Conservation (phyloP, 2,113 vertebrate genomes). For the Colius striatus region DNA sequence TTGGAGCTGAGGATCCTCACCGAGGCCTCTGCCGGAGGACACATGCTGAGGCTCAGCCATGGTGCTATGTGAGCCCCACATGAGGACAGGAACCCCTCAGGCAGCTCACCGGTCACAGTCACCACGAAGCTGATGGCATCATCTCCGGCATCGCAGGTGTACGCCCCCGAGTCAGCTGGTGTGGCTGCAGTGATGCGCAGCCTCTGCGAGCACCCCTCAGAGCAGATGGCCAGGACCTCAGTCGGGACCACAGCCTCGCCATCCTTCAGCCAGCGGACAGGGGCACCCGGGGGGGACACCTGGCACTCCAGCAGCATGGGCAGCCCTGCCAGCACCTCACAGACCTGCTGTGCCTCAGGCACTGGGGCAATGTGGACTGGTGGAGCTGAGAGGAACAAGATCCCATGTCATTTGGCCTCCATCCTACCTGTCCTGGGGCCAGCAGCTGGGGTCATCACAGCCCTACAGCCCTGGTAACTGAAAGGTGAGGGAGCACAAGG, state of each 20-base stretch:
- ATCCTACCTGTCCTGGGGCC: neutral
- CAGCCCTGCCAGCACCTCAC: conserved; percentile 23
- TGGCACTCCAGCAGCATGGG: conserved; percentile 69
- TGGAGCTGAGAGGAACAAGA: neutral
- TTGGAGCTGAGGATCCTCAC: conserved; percentile 85
- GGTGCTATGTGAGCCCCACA: neutral
- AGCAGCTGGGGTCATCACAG: accelerated
- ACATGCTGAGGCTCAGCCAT: neutral
- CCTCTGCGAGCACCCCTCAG: conserved; percentile 78
- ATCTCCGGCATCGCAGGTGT: conserved; percentile 74
- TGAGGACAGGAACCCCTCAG: neutral
- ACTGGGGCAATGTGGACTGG: neutral
- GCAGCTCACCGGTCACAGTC: conserved; percentile 75
- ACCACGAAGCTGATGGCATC: conserved; percentile 74
- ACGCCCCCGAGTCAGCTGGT: neutral
- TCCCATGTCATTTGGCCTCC: neutral
- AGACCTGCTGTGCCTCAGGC: neutral
- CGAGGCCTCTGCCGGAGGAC: conserved; percentile 78
- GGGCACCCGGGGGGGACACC: conserved; percentile 74
- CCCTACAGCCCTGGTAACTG: neutral
- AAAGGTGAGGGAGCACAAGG: neutral
- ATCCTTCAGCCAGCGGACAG: conserved; percentile 85
- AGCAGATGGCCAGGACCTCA: neutral
- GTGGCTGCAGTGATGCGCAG: conserved; percentile 81
- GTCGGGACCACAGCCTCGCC: conserved; percentile 72